Percentiles rank a stretch among this genome's conserved stretches.
phyloP scores from a whole-genome alignment of 2,113 vertebrate genomes.

The Fregetta grallaria region DNA sequence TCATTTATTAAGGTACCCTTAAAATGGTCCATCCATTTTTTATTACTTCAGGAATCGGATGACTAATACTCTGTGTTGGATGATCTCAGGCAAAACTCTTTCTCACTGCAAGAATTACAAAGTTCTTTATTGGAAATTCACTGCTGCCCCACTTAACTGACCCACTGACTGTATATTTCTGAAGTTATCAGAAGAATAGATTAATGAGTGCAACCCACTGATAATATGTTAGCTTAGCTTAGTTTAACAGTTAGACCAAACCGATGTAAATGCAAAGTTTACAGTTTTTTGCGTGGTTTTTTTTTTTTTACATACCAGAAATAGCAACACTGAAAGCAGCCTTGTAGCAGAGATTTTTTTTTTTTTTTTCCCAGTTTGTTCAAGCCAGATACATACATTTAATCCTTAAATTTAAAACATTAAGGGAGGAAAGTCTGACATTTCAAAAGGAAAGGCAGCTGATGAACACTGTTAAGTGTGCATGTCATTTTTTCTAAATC shows the following conservation, averaged over 20 bases:
- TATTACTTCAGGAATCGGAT: background rate
- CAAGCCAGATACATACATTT: background rate
- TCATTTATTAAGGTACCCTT: background rate
- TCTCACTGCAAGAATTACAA: background rate
- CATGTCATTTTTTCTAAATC: background rate
- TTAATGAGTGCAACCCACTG: background rate
- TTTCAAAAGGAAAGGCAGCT: background rate
- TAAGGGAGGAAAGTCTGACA: background rate
- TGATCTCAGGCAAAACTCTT: background rate
- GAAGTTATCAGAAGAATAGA: background rate
- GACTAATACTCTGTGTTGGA: background rate
- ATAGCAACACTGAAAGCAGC: background rate
- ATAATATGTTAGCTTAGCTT: background rate
- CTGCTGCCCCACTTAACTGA: background rate
- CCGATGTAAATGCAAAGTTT: background rate
- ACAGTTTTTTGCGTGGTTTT: background rate
- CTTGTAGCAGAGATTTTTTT: background rate
- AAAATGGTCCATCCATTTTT: background rate
- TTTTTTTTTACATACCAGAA: background rate
- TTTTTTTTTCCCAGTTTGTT: background rate
- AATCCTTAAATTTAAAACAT: background rate
- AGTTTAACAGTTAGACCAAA: background rate
- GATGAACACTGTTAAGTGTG: background rate
- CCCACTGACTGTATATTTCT: background rate
- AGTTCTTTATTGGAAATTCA: background rate